These are phyloP conservation scores for Galagoides demidoff DNA, from an alignment of 2,797 vertebrate genomes.

Conservation along the genomic window DNA sequence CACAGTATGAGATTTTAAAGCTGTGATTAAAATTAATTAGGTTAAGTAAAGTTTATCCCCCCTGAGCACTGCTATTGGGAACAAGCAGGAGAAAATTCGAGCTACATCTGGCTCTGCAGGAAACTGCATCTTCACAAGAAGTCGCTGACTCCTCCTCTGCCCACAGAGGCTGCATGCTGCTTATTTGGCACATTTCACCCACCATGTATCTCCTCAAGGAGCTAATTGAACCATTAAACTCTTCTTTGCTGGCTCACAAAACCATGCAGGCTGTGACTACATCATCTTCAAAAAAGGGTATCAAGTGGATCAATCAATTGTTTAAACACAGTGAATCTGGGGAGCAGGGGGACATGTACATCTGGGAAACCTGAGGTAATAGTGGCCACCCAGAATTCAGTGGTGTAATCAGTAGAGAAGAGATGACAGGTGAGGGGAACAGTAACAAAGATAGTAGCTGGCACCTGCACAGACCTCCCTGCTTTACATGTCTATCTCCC, in stretches of 20 bases:
- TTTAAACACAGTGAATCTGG: conserved; percentile 28
- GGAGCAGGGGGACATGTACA: not conserved
- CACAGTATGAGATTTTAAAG: conserved; percentile 91
- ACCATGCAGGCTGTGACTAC: conserved; percentile 73
- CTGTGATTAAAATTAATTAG: conserved; percentile 94
- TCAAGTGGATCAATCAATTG: conserved; percentile 41
- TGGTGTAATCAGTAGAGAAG: not conserved
- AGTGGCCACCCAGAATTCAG: not conserved
- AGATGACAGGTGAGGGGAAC: not conserved
- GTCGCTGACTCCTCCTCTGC: conserved; percentile 69
- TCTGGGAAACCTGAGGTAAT: not conserved
- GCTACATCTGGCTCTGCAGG: conserved; percentile 87
- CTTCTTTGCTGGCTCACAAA: conserved; percentile 78
- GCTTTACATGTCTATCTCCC: not conserved
- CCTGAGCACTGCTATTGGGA: conserved; percentile 89
- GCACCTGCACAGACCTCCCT: not conserved
- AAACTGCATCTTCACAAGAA: conserved; percentile 82
- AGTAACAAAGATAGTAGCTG: not conserved
- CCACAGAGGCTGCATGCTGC: conserved; percentile 75
- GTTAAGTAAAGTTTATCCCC: conserved; percentile 93
- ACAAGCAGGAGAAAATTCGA: conserved; percentile 87
- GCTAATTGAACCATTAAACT: conserved; percentile 82
- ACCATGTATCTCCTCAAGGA: conserved; percentile 77
- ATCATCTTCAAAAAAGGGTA: conserved; percentile 69
- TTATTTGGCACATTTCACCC: conserved; percentile 81